These are phyloP conservation scores for Cantharis flavilabris DNA, from an alignment of 2,888 invertebrate species.

Conservation along the genomic window DNA sequence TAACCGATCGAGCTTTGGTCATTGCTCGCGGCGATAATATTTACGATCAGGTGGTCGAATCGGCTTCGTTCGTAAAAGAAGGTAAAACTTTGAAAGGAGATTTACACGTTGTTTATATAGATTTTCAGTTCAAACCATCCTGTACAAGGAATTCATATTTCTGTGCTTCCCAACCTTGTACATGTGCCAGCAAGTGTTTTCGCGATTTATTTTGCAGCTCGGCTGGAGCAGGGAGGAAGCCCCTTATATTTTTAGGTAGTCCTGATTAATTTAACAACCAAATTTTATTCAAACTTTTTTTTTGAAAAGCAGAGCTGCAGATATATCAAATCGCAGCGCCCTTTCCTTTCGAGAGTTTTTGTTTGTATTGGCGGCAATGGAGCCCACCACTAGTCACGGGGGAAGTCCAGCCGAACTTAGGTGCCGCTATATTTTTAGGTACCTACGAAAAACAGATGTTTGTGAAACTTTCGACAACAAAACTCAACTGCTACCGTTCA, in stretches of 20 bases:
- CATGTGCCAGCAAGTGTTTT: conserved; percentile 62
- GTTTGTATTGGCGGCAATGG: conserved; percentile 66
- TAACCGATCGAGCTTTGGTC: conserved; percentile 42
- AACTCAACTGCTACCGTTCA: too few relatives aligned
- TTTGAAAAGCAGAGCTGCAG: conserved; percentile 59
- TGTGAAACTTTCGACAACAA: too few relatives aligned
- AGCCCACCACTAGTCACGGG: conserved; percentile 68
- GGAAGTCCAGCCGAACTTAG: conserved; percentile 68
- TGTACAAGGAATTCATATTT: conserved; percentile 63
- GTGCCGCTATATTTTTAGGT: conserved; percentile 72
- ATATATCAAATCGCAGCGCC: conserved; percentile 58
- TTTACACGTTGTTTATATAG: background rate
- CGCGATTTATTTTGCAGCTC: conserved; percentile 60
- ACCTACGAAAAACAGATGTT: too few relatives aligned
- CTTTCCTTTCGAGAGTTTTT: conserved; percentile 63
- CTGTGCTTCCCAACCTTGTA: conserved; percentile 62
- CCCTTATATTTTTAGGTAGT: conserved; percentile 58
- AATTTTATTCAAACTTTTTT: background rate
- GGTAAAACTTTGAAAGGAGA: conserved; percentile 31
- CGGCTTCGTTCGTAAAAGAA: conserved; percentile 43
- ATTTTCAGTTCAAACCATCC: conserved; percentile 61
- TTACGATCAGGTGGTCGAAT: conserved; percentile 44
- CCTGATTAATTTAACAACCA: background rate
- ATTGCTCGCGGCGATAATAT: conserved; percentile 35
- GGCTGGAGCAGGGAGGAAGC: conserved; percentile 60